These are phyloP conservation scores for Pollenia angustigena DNA, from an alignment of 2,888 invertebrate genomes.

Conservation along the genomic window DNA sequence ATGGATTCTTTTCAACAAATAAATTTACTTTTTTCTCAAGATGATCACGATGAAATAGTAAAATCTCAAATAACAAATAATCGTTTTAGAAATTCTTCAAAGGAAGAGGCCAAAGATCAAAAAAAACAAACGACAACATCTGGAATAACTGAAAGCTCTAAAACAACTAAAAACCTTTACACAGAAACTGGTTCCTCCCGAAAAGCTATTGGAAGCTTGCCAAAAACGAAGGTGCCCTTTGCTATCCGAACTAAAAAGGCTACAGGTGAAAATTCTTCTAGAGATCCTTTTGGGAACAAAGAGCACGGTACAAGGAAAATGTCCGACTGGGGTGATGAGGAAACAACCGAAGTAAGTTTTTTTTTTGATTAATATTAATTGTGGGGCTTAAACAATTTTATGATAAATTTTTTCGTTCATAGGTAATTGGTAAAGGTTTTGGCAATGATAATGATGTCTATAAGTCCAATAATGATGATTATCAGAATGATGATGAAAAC, in stretches of 20 bases:
- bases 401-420: slow-evolving; percentile 9
- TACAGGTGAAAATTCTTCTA: background rate
- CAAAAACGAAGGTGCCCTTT: background rate
- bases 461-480: slow-evolving; percentile 48
- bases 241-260: background rate
- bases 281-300: slow-evolving; percentile 4
- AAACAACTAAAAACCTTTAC: no score
- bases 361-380: background rate
- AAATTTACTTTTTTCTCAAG: slow-evolving; percentile 46
- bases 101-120: background rate
- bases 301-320: slow-evolving; percentile 71
- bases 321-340: slow-evolving; percentile 79
- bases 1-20: slow-evolving; percentile 60
- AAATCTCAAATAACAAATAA: slow-evolving; percentile 47
- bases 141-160: background rate
- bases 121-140: background rate
- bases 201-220: background rate
- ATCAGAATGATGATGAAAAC: slow-evolving; percentile 70
- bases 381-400: no score
- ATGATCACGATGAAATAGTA: slow-evolving; percentile 46
- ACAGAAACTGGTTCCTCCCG: no score
- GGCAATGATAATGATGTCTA: slow-evolving; percentile 58
- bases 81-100: slow-evolving; percentile 61
- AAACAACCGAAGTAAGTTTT: slow-evolving; percentile 66
- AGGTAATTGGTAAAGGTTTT: slow-evolving; percentile 73